These are phyloP conservation scores for Colostygia pectinataria DNA, from an alignment of 2,888 invertebrate species.

Conservation along the genomic window DNA sequence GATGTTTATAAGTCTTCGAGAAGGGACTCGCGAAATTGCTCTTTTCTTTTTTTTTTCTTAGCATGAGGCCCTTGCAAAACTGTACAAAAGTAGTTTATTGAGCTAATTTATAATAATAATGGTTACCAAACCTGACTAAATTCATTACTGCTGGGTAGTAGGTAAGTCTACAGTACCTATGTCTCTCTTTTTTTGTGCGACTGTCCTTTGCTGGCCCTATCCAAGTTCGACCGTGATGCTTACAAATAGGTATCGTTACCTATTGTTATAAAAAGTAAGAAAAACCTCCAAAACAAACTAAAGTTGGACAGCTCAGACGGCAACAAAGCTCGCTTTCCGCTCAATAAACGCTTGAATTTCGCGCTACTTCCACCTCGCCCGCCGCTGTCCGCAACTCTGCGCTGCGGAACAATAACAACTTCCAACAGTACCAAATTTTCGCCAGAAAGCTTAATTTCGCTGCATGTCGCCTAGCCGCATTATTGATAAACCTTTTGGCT, in stretches of 20 bases:
- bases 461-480: slow-evolving; percentile 32
- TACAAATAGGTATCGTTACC: slow-evolving; percentile 34
- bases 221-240: too few relatives aligned
- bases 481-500: neutral
- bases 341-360: slow-evolving; percentile 54
- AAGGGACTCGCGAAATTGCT: slow-evolving; percentile 58
- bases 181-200: too few relatives aligned
- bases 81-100: neutral
- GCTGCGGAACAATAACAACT: slow-evolving; percentile 47
- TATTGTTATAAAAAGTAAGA: slow-evolving; percentile 43
- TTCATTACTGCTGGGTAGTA: too few relatives aligned
- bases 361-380: slow-evolving; percentile 40
- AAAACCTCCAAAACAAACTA: slow-evolving; percentile 44
- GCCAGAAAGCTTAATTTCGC: slow-evolving; percentile 45
- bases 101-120: too few relatives aligned
- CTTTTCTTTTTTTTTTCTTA: slow-evolving; percentile 38
- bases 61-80: slow-evolving; percentile 3
- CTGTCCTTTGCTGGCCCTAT: too few relatives aligned
- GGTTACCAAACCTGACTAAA: too few relatives aligned
- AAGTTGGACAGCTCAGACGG: slow-evolving; percentile 49
- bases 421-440: slow-evolving; percentile 50
- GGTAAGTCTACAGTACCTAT: too few relatives aligned
- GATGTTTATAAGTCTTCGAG: slow-evolving; percentile 56
- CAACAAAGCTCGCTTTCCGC: slow-evolving; percentile 48
- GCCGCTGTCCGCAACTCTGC: slow-evolving; percentile 32